These are phyloP conservation scores for Hydrolagus affinis DNA, from an alignment of 2,113 vertebrate species.

Conservation along the genomic window DNA sequence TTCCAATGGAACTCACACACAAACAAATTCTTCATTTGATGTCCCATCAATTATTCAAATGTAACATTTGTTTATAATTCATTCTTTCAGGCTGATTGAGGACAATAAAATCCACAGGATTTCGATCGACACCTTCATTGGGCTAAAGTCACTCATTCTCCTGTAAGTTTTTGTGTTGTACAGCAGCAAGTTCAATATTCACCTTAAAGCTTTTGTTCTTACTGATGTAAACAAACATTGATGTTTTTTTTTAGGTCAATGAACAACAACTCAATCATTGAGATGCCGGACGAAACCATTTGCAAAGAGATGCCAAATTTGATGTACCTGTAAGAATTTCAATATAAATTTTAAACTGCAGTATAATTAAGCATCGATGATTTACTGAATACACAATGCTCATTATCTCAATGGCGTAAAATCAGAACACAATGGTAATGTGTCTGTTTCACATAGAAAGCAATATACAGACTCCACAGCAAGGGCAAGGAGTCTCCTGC, in stretches of 20 bases:
- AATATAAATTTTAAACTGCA: not conserved
- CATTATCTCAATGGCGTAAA: too few species aligned
- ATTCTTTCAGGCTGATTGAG: slow-evolving; percentile 74
- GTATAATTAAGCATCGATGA: not conserved
- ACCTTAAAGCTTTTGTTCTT: not conserved
- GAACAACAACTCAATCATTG: slow-evolving; percentile 74
- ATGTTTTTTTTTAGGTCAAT: slow-evolving; percentile 59
- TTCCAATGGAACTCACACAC: too few species aligned
- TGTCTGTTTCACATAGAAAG: too few species aligned
- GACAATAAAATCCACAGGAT: slow-evolving; percentile 81
- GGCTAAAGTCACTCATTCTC: slow-evolving; percentile 81
- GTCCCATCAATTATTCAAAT: not conserved
- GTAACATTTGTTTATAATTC: not conserved
- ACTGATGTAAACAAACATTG: not conserved
- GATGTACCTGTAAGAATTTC: slow-evolving; percentile 82
- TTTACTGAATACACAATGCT: not conserved
- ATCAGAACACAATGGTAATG: too few species aligned
- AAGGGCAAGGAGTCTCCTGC: too few species aligned
- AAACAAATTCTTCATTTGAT: not conserved
- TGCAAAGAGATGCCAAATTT: slow-evolving; percentile 79
- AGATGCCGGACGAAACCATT: slow-evolving; percentile 61
- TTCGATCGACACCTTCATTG: slow-evolving; percentile 76
- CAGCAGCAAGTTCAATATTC: not conserved
- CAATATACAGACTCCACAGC: too few species aligned
- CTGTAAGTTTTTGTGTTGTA: slow-evolving; percentile 65